phyloP scores from a whole-genome alignment of 2,113 vertebrate genomes.

The Corythaeola cristata region DNA sequence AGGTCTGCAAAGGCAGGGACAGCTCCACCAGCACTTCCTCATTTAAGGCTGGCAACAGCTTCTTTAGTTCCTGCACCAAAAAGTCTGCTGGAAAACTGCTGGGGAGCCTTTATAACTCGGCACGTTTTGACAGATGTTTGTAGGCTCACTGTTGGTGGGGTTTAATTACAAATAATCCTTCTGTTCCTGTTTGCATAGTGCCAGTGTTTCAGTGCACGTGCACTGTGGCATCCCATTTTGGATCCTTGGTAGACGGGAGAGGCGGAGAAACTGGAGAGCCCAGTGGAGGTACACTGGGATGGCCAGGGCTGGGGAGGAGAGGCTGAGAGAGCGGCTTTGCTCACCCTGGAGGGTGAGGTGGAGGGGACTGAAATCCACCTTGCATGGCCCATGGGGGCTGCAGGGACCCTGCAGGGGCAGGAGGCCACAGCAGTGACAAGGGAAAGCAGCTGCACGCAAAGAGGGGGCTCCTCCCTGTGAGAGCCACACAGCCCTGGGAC shows the following conservation, averaged over 20 bases:
- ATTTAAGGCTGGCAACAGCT: neutral
- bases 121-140: neutral
- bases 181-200: neutral
- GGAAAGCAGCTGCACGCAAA: accelerated
- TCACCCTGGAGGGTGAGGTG: neutral
- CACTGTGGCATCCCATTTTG: accelerated
- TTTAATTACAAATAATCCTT: neutral
- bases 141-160: neutral
- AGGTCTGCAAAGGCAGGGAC: neutral
- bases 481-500: neutral
- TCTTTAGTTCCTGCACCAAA: neutral
- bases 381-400: accelerated
- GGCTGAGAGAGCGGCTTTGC: neutral
- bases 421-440: neutral
- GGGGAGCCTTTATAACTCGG: neutral
- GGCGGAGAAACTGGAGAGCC: neutral
- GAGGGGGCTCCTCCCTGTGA: neutral
- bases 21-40: neutral
- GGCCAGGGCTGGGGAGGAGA: neutral
- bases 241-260: neutral
- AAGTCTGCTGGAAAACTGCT: neutral
- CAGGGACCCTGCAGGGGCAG: neutral
- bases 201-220: neutral
- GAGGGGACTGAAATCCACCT: neutral
- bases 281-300: neutral